Base-by-base conservation (phyloP, 2,797 vertebrate genomes). In the Paratrypauchen microcephalus region DNA sequence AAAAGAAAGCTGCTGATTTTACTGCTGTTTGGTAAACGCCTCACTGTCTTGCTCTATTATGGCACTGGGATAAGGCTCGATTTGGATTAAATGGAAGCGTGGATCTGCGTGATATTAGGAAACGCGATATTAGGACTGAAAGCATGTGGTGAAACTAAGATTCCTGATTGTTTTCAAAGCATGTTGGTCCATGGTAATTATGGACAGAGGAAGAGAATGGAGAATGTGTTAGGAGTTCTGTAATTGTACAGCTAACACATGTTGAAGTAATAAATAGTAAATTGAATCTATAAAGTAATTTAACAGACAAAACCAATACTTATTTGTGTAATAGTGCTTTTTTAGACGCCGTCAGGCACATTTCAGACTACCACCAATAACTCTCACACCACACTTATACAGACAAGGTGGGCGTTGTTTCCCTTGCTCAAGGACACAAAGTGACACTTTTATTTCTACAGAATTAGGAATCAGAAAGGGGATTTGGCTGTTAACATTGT, bases 91-190 rank as follows among this genome's bases (percentile, higher is more conserved):
- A 79, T 50, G 72, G 76, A 70, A 68, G 73, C 66, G 67, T 68
- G 47, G 74, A 65, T 70, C 81, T 87, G 86, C 69, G 75, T 78
- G 66, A 75, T 77, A 78, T 85, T 75, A 87, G 73, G 11, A 24
- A 65, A 66, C 66, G 59, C 75, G 70, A 70, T 66, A 56, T 83
- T 69, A 84, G 72, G 75, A 87, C 75, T 84, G 69, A 81, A 83
- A 78, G 61, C 89, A 90, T 83, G 76, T 90, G 88, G 79, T 18
- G 55, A 74, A 56, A 18, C 67, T 82, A 79, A 76, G 64, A 60
- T 59, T 74, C 32, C 75, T 85, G 75, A 60, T 56, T 75, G 72
- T 81, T 83, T 82, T 83, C 74, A 85, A 69, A 65, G 73, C 55
- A 60, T 63, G 69, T 80, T 68, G 50, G 75, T 65, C 11, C 23